Evolutionary conservation across 2,888 invertebrate species (phyloP), one percentile per base, ranked within the genome.

Genomic region (Lagria hirta): DNA sequence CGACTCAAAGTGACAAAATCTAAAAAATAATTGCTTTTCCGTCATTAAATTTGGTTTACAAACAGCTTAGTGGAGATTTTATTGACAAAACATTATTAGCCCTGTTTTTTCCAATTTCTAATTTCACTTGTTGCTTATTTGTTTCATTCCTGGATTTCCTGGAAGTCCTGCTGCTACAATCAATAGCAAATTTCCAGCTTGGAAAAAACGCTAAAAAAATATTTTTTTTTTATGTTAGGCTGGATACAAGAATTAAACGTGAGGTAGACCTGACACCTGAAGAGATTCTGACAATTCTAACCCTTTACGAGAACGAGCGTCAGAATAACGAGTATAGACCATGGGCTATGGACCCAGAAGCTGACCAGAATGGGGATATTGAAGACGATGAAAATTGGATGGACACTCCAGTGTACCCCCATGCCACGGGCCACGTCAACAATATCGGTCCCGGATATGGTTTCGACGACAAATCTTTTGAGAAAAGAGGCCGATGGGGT

Each of bases 261-360:
- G 79, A 81, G 56, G 75, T 79, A 20, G 80, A 79, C 21, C 69
- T 81, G 24, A 79, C 78, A 51, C 80, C 80, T 1, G 80, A 81
- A 55, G 81, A 81, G 56, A 76, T 81, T 13, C 70, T 81, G 37
- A 76, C 80, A 29, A 70, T 81, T 3, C 69, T 82, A 11, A 77
- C 77, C 34, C 65, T 81, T 21, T 81, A 80, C 77, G 81, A 81
- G 63, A 77, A 76, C 44, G 78, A 79, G 54, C 77, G 77, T 50
- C 61, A 61, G 24, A 73, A 49, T 45, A 28, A 43, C 7, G 50
- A 27, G 18, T 51, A 53, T 16, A 75, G 76, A 45, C 77, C 75
- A 66, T 77, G 61, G 76, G 73, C 70, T 68, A 26, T 74, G 74
- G 66, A 74, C 71, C 62, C 71, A 1, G 50, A 73, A 70, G 63